Conservation (phyloP, 2,888 invertebrate genomes). For the Caenorhabditis japonica region DNA sequence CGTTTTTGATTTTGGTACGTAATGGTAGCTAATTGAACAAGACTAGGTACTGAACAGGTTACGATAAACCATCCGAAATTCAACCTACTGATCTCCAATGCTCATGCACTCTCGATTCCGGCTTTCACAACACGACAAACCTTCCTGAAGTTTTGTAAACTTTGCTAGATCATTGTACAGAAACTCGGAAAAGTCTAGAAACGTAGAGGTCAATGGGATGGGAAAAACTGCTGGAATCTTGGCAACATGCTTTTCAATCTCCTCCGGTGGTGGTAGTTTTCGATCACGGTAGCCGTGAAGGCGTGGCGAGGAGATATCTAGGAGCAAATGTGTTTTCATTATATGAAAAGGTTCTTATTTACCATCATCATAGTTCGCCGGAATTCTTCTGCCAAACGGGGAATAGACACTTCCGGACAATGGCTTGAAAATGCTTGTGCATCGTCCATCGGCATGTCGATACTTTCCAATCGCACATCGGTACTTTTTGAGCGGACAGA, state of each 20-base stretch:
- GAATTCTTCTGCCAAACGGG: slow-evolving; percentile 37
- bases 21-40: too few species aligned
- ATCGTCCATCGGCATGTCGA: slow-evolving; percentile 36
- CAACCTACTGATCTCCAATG: slow-evolving; percentile 25
- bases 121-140: slow-evolving; percentile 23
- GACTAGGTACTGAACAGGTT: too few species aligned
- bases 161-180: slow-evolving; percentile 34
- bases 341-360: neutral
- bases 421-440: slow-evolving; percentile 34
- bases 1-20: too few species aligned
- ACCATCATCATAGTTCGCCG: slow-evolving; percentile 45
- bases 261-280: slow-evolving; percentile 14
- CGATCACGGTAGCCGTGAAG: slow-evolving; percentile 9
- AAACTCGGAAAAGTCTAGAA: slow-evolving; percentile 41
- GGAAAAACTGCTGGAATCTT: neutral
- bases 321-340: neutral
- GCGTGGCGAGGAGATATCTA: slow-evolving; percentile 19
- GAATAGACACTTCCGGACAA: slow-evolving; percentile 26
- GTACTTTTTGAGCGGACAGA: slow-evolving; percentile 45
- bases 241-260: slow-evolving; percentile 19
- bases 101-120: slow-evolving; percentile 33
- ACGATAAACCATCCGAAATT: slow-evolving; percentile 4
- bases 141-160: slow-evolving; percentile 27
- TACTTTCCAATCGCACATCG: slow-evolving; percentile 30
- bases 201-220: slow-evolving; percentile 14